Evolutionary conservation across 2,113 vertebrate genomes (phyloP).

Genomic region (Miniopterus natalensis): DNA sequence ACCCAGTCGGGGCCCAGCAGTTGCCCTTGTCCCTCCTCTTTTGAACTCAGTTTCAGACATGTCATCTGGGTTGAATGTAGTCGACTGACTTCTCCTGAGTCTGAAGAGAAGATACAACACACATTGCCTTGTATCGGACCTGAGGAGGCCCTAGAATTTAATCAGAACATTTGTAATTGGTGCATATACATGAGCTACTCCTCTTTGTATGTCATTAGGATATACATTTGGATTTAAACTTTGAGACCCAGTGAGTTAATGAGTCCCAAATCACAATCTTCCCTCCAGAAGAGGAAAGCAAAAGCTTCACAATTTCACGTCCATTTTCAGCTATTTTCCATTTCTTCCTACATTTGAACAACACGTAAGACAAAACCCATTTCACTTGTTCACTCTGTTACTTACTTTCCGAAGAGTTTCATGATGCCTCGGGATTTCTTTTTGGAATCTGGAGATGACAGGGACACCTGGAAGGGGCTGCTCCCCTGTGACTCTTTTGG

Average conservation of each 20-base stretch:
- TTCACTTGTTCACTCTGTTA: conserved; percentile 52
- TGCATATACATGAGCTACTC: background rate
- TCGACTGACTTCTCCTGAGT: conserved; percentile 97
- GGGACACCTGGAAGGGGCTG: conserved; percentile 87
- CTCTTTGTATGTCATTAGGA: background rate
- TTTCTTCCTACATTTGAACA: background rate
- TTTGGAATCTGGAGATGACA: conserved; percentile 93
- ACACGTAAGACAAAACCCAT: background rate
- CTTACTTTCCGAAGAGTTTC: conserved; percentile 97
- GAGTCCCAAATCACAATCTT: background rate
- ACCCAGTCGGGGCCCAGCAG: conserved; percentile 95
- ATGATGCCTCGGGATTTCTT: conserved; percentile 98
- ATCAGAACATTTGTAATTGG: background rate
- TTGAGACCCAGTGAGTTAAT: background rate
- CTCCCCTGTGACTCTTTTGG: conserved; percentile 89
- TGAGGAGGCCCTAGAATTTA: background rate
- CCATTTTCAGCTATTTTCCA: background rate
- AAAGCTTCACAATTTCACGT: background rate
- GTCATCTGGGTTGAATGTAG: conserved; percentile 96
- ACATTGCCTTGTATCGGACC: background rate
- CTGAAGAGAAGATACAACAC: conserved; percentile 84
- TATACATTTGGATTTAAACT: background rate
- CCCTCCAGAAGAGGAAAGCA: background rate
- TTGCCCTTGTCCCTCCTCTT: conserved; percentile 96
- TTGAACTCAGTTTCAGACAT: conserved; percentile 95